These are phyloP conservation scores for Drosophila asahinai DNA, from an alignment of 1,140 invertebrate species.

Conservation along the genomic window DNA sequence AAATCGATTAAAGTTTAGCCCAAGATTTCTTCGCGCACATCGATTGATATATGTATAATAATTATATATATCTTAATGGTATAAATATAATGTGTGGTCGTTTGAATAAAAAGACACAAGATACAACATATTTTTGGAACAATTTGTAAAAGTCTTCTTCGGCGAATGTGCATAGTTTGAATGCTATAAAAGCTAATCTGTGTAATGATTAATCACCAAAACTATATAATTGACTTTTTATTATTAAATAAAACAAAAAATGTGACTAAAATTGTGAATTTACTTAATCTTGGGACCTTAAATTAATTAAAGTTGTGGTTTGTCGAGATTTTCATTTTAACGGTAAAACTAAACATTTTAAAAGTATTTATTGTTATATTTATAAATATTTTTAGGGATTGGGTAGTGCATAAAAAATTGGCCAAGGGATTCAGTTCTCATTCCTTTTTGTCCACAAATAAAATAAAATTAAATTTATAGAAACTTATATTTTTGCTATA, in stretches of 20 bases:
- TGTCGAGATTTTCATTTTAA: too few relatives aligned
- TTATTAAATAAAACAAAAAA: conserved; percentile 40
- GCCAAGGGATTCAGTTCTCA: too few relatives aligned
- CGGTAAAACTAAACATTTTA: too few relatives aligned
- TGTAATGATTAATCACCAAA: conserved; percentile 35
- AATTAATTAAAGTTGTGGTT: too few relatives aligned
- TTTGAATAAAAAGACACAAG: conserved; percentile 22
- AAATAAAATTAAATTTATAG: background rate
- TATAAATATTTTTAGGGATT: too few relatives aligned
- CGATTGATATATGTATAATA: conserved; percentile 10
- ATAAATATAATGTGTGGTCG: conserved; percentile 7
- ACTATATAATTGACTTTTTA: conserved; percentile 34
- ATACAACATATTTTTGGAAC: conserved; percentile 38
- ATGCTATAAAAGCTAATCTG: conserved; percentile 30
- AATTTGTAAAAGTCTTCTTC: conserved; percentile 16
- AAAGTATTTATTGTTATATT: too few relatives aligned
- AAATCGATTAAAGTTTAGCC: conserved; percentile 4
- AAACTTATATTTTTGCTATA: background rate
- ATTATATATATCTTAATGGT: background rate
- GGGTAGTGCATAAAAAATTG: too few relatives aligned
- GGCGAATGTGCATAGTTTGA: conserved; percentile 35
- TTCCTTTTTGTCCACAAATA: background rate
- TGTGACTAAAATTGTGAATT: conserved; percentile 18
- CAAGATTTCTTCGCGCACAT: conserved; percentile 16
- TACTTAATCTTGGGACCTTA: too few relatives aligned